Conservation (phyloP, 2,113 vertebrate species). For the Neolamprologus falcicula region DNA sequence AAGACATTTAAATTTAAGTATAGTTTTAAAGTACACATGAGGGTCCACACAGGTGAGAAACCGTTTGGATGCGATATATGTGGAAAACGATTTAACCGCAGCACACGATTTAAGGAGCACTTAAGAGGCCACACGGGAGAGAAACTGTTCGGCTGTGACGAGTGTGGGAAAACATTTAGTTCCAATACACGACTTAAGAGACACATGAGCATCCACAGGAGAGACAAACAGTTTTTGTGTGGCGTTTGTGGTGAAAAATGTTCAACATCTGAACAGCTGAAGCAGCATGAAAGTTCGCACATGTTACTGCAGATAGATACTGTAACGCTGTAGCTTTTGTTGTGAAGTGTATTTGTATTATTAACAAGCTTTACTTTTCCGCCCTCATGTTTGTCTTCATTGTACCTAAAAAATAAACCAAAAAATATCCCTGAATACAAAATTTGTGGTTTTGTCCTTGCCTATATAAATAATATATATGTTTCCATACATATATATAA, state of each 20-base stretch:
- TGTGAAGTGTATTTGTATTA: background rate
- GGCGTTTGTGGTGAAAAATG: background rate
- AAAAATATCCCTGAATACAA: background rate
- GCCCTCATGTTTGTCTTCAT: background rate
- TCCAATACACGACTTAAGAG: background rate
- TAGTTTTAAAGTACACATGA: background rate
- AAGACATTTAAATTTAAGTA: background rate
- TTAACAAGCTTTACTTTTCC: background rate
- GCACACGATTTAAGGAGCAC: background rate
- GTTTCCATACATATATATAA: background rate
- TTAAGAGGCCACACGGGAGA: background rate
- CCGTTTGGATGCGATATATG: background rate
- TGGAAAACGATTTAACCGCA: background rate
- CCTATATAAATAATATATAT: background rate
- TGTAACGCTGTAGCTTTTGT: fast-evolving
- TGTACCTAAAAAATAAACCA: background rate
- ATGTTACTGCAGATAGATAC: background rate
- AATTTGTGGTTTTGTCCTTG: background rate
- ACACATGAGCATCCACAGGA: background rate
- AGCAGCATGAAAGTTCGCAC: background rate
- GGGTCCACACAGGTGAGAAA: background rate
- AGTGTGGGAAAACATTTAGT: background rate
- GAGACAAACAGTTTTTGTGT: background rate
- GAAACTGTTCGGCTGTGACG: background rate
- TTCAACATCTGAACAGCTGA: background rate